These are phyloP conservation scores for Phenganax subtilis DNA, from an alignment of 92 coral and sea anemone species.

Conservation along the genomic window DNA sequence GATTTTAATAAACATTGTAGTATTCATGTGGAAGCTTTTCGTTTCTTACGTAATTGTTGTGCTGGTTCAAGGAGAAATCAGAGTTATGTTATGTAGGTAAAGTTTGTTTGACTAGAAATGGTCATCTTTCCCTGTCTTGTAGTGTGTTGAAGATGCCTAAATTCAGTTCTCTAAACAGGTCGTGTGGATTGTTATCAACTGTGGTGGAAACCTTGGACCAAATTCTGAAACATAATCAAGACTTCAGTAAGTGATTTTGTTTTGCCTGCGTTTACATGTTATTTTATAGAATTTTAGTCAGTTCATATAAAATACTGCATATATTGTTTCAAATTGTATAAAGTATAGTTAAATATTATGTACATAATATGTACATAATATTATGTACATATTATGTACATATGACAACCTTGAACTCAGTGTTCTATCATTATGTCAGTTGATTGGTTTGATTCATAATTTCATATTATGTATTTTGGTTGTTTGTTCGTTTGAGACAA, in stretches of 20 bases:
- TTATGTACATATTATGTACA: too few species aligned
- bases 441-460: neutral
- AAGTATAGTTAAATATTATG: too few species aligned
- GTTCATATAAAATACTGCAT: too few species aligned
- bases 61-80: constrained; percentile 65
- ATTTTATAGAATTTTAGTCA: neutral
- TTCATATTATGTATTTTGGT: neutral
- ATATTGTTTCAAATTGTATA: too few species aligned
- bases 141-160: neutral
- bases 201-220: constrained; percentile 3
- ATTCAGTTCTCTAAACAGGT: constrained; percentile 1
- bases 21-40: constrained; percentile 53
- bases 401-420: neutral
- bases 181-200: neutral
- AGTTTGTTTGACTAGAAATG: neutral
- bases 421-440: neutral
- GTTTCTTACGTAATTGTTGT: constrained; percentile 81
- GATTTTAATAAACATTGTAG: neutral
- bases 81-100: constrained; percentile 56
- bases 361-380: too few species aligned
- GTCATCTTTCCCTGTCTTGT: neutral
- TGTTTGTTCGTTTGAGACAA: too few species aligned
- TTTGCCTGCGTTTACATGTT: neutral
- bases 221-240: constrained; percentile 11
- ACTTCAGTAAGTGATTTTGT: neutral